phyloP scores from a whole-genome alignment of 1,140 invertebrate genomes.

The Drosophila athabasca region DNA sequence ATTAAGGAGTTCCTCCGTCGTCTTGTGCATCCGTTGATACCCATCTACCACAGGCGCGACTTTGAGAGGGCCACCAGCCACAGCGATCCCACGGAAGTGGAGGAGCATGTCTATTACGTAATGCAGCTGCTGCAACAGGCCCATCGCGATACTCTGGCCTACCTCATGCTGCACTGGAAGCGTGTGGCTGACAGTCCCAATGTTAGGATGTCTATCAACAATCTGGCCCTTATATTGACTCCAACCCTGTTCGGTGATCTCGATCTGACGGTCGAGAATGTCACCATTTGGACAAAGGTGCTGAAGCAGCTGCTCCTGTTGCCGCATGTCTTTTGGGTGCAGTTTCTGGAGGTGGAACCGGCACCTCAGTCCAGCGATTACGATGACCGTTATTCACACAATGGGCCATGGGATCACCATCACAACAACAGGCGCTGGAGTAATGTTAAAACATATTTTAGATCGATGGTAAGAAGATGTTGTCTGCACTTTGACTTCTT shows the following conservation, averaged over 20 bases:
- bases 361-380: conserved; percentile 16
- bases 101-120: conserved; percentile 86
- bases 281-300: conserved; percentile 59
- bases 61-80: conserved; percentile 87
- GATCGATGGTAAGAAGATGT: conserved; percentile 57
- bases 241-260: conserved; percentile 87
- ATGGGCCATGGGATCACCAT: conserved; percentile 43
- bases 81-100: conserved; percentile 82
- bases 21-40: conserved; percentile 92
- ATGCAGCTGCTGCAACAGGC: conserved; percentile 90
- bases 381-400: conserved; percentile 23
- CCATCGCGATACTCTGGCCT: conserved; percentile 94
- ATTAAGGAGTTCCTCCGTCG: conserved; percentile 93
- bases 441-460: conserved; percentile 64
- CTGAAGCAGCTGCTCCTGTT: conserved; percentile 44
- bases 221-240: conserved; percentile 92
- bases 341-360: conserved; percentile 63
- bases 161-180: conserved; percentile 92
- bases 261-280: conserved; percentile 83
- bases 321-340: conserved; percentile 55
- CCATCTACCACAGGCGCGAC: conserved; percentile 88
- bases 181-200: conserved; percentile 87
- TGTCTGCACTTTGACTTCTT: background rate
- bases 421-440: conserved; percentile 47
- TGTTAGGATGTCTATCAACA: conserved; percentile 91